These are phyloP conservation scores for Glyptemys insculpta DNA, from an alignment of 2,797 vertebrate species.

Conservation along the genomic window DNA sequence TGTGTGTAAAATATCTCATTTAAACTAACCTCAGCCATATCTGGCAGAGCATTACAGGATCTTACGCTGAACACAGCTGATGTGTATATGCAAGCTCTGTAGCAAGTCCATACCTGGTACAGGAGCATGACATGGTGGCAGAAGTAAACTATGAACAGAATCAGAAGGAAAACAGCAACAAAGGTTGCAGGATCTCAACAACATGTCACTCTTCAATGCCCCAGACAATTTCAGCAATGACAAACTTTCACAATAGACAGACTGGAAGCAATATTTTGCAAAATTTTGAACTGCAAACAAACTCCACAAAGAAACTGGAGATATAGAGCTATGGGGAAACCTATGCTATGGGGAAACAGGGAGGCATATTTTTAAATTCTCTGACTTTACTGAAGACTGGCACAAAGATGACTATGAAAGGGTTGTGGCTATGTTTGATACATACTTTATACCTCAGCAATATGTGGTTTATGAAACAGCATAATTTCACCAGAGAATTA, in stretches of 20 bases:
- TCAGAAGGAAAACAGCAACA: not conserved
- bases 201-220: not conserved
- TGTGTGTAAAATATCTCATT: not conserved
- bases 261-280: not conserved
- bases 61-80: not conserved
- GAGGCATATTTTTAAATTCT: no score
- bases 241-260: not conserved
- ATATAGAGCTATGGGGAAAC: not conserved
- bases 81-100: not conserved
- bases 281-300: not conserved
- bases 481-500: no score
- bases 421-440: no score
- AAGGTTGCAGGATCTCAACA: not conserved
- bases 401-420: no score
- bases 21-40: not conserved
- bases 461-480: no score
- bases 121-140: not conserved
- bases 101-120: not conserved
- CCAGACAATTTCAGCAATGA: not conserved
- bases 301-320: not conserved
- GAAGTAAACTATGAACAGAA: not conserved
- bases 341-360: no score
- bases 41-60: not conserved
- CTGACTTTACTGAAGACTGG: no score
- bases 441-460: no score